Evolutionary conservation across 2,888 invertebrate genomes (phyloP).

Genomic region (Hydrotaea diabolus): DNA sequence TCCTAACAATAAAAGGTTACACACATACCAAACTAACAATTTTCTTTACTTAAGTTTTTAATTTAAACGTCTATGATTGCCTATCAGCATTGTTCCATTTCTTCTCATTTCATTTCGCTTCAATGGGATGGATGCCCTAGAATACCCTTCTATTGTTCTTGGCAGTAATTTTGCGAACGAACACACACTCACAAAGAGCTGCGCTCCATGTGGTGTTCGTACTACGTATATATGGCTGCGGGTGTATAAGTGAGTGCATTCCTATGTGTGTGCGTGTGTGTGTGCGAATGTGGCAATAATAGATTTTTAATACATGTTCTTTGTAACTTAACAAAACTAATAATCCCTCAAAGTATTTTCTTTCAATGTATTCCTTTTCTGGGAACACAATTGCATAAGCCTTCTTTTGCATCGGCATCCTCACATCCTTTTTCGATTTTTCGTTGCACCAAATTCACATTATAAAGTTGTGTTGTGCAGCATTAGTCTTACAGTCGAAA

Average conservation of each 20-base stretch:
- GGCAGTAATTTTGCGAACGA: too few species aligned
- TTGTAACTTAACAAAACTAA: conserved; percentile 3
- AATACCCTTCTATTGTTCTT: not conserved
- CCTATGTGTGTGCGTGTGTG: not conserved
- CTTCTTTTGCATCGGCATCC: not conserved
- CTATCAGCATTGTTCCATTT: too few species aligned
- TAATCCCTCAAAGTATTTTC: conserved; percentile 7
- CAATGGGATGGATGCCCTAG: not conserved
- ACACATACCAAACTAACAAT: too few species aligned
- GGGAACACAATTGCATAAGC: not conserved
- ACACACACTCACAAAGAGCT: too few species aligned
- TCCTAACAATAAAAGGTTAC: too few species aligned
- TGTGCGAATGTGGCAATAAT: conserved; percentile 11
- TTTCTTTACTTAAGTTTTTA: too few species aligned
- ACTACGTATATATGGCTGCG: too few species aligned
- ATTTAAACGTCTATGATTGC: too few species aligned
- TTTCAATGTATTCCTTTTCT: not conserved
- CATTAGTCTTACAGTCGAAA: not conserved
- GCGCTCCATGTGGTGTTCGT: too few species aligned
- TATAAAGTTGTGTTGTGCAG: not conserved
- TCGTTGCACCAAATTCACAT: not conserved
- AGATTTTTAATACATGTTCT: conserved; percentile 1
- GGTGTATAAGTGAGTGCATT: not conserved
- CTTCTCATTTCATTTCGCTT: not conserved
- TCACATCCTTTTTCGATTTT: not conserved